phyloP scores from a whole-genome alignment of 2,797 vertebrate species.

The Tenualosa ilisha region DNA sequence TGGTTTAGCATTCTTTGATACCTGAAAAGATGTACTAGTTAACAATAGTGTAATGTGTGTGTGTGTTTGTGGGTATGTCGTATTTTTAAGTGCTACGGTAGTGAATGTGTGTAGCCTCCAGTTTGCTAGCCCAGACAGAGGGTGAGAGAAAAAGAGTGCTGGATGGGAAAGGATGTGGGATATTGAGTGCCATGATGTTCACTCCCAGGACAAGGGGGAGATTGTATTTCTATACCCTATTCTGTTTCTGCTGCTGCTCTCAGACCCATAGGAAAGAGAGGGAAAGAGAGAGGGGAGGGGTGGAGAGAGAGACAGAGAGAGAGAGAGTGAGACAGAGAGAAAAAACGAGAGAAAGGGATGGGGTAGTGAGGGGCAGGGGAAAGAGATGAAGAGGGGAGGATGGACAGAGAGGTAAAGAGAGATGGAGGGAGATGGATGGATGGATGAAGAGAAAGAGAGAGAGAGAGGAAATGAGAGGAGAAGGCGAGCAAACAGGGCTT shows the following conservation, averaged over 20 bases:
- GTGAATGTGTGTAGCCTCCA: neutral
- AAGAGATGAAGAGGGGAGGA: neutral
- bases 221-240: constrained; percentile 15
- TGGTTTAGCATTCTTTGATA: no score
- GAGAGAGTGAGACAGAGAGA: neutral
- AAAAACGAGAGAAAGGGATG: neutral
- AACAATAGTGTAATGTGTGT: neutral
- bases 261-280: neutral
- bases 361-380: neutral
- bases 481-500: neutral
- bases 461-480: neutral
- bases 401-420: neutral
- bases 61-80: no score
- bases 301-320: neutral
- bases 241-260: neutral
- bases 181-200: constrained; percentile 11
- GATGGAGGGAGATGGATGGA: neutral
- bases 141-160: neutral
- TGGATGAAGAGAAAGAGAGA: neutral
- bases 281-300: neutral
- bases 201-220: neutral
- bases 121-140: neutral
- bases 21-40: neutral
- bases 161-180: neutral
- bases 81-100: neutral